Percentiles rank a stretch among this genome's conserved stretches.
Evolutionary conservation across 2,113 vertebrate genomes (phyloP).

Genomic region (Paramisgurnus dabryanus): DNA sequence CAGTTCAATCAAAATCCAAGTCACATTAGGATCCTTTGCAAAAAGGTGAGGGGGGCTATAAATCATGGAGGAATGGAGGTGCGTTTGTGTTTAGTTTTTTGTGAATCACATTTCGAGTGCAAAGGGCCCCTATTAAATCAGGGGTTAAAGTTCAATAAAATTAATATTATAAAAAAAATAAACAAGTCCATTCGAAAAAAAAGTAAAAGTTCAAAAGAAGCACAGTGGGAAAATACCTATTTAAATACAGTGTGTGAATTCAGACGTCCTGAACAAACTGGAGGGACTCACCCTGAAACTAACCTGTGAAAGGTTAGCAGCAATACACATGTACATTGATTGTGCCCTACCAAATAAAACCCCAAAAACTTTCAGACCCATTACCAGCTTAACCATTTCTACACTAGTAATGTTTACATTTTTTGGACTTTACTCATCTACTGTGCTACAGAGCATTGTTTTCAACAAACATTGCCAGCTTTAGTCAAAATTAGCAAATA

Average conservation of each 20-base stretch:
- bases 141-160: slow-evolving; percentile 14
- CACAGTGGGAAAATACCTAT: slow-evolving; percentile 35
- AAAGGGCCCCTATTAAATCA: slow-evolving; percentile 27
- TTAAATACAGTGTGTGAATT: slow-evolving; percentile 21
- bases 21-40: slow-evolving; percentile 24
- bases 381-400: slow-evolving; percentile 16
- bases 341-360: not conserved
- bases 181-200: not conserved
- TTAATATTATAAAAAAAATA: not conserved
- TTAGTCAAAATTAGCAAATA: not conserved
- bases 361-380: slow-evolving; percentile 5
- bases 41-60: slow-evolving; percentile 17
- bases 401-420: slow-evolving; percentile 42
- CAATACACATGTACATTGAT: slow-evolving; percentile 5
- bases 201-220: slow-evolving; percentile 5
- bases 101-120: slow-evolving; percentile 27
- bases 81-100: slow-evolving; percentile 35
- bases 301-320: slow-evolving; percentile 26
- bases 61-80: slow-evolving; percentile 25
- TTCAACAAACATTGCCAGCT: slow-evolving; percentile 4
- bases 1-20: slow-evolving; percentile 14
- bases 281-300: slow-evolving; percentile 21
- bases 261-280: slow-evolving; percentile 12
- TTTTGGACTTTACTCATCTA: slow-evolving; percentile 24
- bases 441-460: slow-evolving; percentile 35